Evolutionary conservation across 2,888 invertebrate species (phyloP), one percentile per base, ranked within the genome.

Genomic region (Leistus spinibarbis): DNA sequence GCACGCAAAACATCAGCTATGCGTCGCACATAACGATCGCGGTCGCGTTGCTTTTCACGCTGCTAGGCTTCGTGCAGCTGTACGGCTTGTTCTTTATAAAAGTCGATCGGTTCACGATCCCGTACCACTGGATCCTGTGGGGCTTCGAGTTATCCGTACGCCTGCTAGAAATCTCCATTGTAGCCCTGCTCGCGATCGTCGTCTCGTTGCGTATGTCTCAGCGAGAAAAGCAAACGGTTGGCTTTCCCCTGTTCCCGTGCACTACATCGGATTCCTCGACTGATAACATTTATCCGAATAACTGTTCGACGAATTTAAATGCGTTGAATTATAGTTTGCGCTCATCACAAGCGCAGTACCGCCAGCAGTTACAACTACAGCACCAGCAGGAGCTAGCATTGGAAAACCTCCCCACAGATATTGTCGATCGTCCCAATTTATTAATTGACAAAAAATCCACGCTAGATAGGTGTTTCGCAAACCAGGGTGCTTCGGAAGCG

Each of bases 1-100:
- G 92, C 81, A 86, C 87, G 0, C 92, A 92, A 81, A 93, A 94
- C 84, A 88, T 97, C 54, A 93, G 93, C 76, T 93, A 95, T 81
- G 96, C 96, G 1, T 94, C 96, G 72, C 95, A 95, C 79, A 94
- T 96, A 76, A 96, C 95, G 69, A 91, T 97, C 78, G 94, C 95
- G 0, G 94, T 95, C 0, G 95, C 96, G 0, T 86, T 97, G 79
- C 87, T 96, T 24, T 96, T 96, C 82, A 90, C 96, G 13, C 85
- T 96, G 22, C 89, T 95, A 87, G 95, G 95, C 0, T 91, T 91
- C 13, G 88, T 96, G 23, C 96, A 96, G 82, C 90, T 96, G 22
- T 96, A 95, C 83, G 95, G 94, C 1, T 88, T 93, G 65, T 90
- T 92, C 80, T 90, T 90, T 65, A 90, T 92, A 60, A 87, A 88